Conservation (phyloP, 2,113 vertebrate genomes). For the Heterocephalus glaber region DNA sequence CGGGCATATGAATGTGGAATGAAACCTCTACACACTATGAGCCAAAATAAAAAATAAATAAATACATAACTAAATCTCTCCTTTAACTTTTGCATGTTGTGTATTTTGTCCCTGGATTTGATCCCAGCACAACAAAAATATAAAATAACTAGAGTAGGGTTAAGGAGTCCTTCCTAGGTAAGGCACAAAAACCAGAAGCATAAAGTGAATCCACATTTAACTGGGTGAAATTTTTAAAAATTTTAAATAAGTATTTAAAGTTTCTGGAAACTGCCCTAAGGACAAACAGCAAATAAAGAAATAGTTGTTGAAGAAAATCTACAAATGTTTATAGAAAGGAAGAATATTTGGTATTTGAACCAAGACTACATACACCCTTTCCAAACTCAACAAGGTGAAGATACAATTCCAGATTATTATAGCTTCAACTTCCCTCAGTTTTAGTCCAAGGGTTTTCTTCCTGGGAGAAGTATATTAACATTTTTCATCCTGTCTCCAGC, state of each 20-base stretch:
- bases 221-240: background rate
- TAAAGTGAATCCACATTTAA: background rate
- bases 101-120: background rate
- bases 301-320: background rate
- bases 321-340: background rate
- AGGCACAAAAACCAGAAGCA: background rate
- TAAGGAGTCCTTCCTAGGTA: background rate
- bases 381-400: background rate
- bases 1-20: too few species aligned
- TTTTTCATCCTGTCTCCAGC: background rate
- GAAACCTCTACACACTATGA: too few species aligned
- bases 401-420: background rate
- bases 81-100: too few species aligned
- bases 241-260: background rate
- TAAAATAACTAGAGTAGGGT: background rate
- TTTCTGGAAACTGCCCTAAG: background rate
- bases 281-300: background rate
- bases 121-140: background rate
- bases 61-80: too few species aligned
- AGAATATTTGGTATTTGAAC: background rate
- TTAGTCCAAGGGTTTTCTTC: background rate
- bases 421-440: background rate
- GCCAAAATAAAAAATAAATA: too few species aligned
- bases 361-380: background rate
- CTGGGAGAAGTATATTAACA: background rate